phyloP scores from a whole-genome alignment of 2,113 vertebrate species.

The Ammodytes marinus region DNA sequence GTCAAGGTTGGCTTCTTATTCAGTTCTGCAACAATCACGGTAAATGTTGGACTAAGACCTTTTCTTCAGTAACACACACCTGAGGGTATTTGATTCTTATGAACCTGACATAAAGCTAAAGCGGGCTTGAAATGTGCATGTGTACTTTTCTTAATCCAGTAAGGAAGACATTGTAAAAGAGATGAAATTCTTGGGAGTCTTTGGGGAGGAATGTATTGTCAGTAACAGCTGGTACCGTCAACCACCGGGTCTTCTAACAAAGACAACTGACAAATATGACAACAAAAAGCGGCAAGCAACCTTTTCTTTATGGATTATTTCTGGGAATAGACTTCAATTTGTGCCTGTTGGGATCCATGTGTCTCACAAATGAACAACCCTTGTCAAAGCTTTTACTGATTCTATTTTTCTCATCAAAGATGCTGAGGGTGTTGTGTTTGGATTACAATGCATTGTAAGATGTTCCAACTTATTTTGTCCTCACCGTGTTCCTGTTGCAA shows the following conservation, averaged over 20 bases:
- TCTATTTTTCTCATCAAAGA: not conserved
- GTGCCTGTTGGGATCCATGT: no score
- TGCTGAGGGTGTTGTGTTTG: not conserved
- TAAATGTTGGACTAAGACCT: not conserved
- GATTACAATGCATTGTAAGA: not conserved
- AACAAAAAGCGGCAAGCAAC: not conserved
- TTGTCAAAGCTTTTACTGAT: not conserved
- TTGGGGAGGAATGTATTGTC: not conserved
- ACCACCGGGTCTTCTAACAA: not conserved
- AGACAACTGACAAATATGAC: not conserved
- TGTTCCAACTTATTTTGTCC: conserved; percentile 11
- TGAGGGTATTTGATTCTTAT: not conserved
- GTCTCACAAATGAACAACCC: not conserved
- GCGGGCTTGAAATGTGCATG: no score
- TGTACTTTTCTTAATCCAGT: no score
- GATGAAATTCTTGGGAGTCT: not conserved
- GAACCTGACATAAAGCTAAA: not conserved
- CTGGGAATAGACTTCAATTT: not conserved
- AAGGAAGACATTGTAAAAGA: not conserved
- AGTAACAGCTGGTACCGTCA: not conserved
- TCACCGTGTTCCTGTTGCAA: conserved; percentile 13
- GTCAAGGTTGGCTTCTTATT: conserved; percentile 1
- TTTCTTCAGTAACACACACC: conserved; percentile 4
- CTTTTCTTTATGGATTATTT: not conserved
- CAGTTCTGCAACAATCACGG: not conserved